Conservation (phyloP, 2,113 vertebrate species). For the Prolemur simus region DNA sequence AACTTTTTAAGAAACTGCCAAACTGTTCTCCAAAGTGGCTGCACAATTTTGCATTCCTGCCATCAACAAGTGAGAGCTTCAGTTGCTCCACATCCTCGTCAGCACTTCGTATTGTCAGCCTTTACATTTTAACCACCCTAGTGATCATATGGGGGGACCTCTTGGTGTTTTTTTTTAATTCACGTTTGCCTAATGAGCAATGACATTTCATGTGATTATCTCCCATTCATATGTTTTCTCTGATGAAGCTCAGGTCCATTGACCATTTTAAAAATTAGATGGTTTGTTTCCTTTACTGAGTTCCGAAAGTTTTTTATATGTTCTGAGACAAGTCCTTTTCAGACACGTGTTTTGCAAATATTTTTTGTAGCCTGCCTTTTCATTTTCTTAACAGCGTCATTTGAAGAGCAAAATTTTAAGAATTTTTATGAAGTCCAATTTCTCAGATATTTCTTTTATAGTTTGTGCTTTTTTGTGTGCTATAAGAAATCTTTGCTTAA, state of each 20-base stretch:
- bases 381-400: not conserved
- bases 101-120: not conserved
- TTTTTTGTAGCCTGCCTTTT: not conserved
- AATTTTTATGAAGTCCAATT: not conserved
- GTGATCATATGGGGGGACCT: not conserved
- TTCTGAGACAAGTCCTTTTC: not conserved
- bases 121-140: not conserved
- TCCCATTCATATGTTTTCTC: not conserved
- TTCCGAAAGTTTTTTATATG: not conserved
- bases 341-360: not conserved
- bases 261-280: not conserved
- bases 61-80: fast-evolving
- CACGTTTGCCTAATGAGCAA: not conserved
- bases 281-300: not conserved
- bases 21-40: not conserved
- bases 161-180: not conserved
- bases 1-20: not conserved
- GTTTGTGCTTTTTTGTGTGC: not conserved
- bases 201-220: not conserved
- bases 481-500: not conserved
- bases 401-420: not conserved
- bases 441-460: not conserved
- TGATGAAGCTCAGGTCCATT: not conserved
- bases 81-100: fast-evolving
- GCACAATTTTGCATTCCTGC: fast-evolving